phyloP scores from a whole-genome alignment of 2,888 invertebrate species.

The Latrodectus hesperus region DNA sequence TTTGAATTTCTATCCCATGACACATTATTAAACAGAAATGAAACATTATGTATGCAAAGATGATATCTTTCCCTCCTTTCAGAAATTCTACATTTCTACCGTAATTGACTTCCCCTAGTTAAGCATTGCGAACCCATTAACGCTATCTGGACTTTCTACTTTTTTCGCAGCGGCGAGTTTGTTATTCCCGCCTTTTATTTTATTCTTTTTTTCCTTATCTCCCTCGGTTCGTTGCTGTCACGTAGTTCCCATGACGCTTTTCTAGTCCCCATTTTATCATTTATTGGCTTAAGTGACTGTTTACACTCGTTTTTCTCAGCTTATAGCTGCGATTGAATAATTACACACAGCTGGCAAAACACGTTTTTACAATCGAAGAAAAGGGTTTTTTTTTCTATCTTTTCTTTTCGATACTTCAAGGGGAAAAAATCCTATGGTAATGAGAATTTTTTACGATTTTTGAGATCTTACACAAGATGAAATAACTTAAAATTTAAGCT shows the following conservation, averaged over 20 bases:
- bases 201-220: not conserved
- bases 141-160: not conserved
- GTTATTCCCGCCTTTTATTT: conserved; percentile 10
- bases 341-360: conserved; percentile 29
- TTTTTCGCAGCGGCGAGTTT: conserved; percentile 13
- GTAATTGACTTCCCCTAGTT: conserved; percentile 27
- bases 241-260: not conserved
- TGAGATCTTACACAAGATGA: not conserved
- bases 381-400: not conserved
- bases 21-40: no score
- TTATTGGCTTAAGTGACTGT: conserved; percentile 30
- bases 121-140: conserved; percentile 36
- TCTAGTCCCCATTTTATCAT: conserved; percentile 21
- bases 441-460: not conserved
- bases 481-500: not conserved
- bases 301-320: conserved; percentile 26
- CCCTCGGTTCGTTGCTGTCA: not conserved
- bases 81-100: not conserved
- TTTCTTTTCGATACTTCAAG: not conserved
- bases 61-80: no score
- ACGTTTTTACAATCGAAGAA: conserved; percentile 9
- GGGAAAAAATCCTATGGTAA: not conserved
- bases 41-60: no score
- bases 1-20: no score
- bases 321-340: conserved; percentile 22